These are phyloP conservation scores for Pseudotriccus pelzelni DNA, from an alignment of 2,797 vertebrate species.

Conservation along the genomic window DNA sequence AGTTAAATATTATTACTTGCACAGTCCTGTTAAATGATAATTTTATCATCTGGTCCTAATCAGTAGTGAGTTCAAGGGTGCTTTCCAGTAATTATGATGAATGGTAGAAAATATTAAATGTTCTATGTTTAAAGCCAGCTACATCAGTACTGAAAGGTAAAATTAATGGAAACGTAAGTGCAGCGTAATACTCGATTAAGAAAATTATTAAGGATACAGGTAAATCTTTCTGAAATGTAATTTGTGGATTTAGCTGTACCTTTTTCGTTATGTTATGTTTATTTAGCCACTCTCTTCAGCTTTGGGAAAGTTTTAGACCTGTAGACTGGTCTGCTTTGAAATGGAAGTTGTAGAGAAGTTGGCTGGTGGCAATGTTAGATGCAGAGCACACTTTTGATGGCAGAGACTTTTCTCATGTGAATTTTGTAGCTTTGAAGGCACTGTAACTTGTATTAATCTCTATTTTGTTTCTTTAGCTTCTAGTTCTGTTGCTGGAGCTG, in stretches of 20 bases:
- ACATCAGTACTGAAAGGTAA: background rate
- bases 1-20: background rate
- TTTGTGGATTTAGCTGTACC: background rate
- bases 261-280: background rate
- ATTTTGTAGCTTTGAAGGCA: background rate
- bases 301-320: background rate
- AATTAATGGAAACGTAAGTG: background rate
- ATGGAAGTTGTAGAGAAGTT: background rate
- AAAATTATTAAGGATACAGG: background rate
- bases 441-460: background rate
- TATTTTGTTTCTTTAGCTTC: slow-evolving; percentile 80
- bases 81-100: background rate
- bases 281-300: background rate
- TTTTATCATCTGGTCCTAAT: background rate
- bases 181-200: background rate
- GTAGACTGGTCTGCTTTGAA: background rate
- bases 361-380: background rate
- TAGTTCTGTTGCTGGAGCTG: slow-evolving; percentile 97
- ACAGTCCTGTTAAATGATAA: background rate
- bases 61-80: background rate
- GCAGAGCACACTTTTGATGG: background rate
- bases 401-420: background rate
- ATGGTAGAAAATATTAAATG: background rate
- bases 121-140: background rate
- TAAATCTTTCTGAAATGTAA: background rate